Percentiles rank a stretch among this genome's conserved stretches.
These are phyloP conservation scores for Cataglyphis albicans DNA, from an alignment of 2,888 invertebrate genomes.

Conservation along the genomic window DNA sequence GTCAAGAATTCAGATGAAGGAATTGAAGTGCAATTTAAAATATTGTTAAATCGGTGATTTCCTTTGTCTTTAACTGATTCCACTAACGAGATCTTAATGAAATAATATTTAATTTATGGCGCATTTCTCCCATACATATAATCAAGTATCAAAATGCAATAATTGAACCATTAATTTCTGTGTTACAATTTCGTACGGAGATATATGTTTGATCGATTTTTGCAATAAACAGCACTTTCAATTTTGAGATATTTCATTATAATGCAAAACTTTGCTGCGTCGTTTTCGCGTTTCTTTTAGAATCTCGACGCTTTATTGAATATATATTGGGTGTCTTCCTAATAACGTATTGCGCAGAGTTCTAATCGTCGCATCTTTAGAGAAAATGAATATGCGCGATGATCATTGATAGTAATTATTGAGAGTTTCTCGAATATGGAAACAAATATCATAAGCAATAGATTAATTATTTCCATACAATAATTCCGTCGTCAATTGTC, in stretches of 20 bases:
- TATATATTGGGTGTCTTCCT: constrained; percentile 23
- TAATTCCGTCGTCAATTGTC: constrained; percentile 29
- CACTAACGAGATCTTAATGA: not conserved
- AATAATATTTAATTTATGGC: not conserved
- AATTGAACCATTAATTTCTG: not conserved
- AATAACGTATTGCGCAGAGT: constrained; percentile 18
- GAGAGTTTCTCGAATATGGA: constrained; percentile 5
- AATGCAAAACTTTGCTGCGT: not conserved
- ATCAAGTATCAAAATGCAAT: constrained; percentile 7
- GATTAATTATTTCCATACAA: constrained; percentile 6
- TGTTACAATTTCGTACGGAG: not conserved
- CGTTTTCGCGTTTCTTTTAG: constrained; percentile 18
- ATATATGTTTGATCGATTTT: not conserved
- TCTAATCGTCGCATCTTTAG: constrained; percentile 16
- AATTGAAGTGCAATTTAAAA: constrained; percentile 47
- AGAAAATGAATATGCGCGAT: not conserved
- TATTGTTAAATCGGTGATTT: not conserved
- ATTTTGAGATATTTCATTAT: not conserved
- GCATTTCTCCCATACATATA: not conserved
- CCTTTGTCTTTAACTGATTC: not conserved
- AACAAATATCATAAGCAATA: constrained; percentile 38
- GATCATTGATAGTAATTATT: constrained; percentile 11
- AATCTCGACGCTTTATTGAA: constrained; percentile 40
- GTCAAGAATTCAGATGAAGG: constrained; percentile 14
- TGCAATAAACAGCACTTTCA: not conserved